A percentile compares a stretch with the other conserved stretches of the same genome.
These are phyloP conservation scores for Endomychus coccineus DNA, from an alignment of 2,888 invertebrate genomes.

Conservation along the genomic window DNA sequence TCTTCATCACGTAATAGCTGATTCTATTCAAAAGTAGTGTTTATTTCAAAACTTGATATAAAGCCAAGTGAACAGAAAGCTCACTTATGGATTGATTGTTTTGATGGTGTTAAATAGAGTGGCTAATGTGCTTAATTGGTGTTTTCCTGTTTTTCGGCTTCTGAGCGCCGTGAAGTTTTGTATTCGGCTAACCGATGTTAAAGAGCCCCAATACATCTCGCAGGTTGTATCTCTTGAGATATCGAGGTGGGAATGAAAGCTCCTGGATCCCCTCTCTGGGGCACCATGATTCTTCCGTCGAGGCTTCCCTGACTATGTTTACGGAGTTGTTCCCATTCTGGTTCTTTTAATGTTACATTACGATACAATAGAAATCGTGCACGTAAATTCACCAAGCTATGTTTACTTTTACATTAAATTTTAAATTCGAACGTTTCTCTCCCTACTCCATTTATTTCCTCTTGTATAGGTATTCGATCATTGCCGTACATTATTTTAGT, in stretches of 20 bases:
- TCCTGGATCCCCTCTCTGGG: constrained; percentile 41
- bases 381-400: constrained; percentile 36
- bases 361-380: constrained; percentile 40
- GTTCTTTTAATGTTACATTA: constrained; percentile 44
- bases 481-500: too few relatives aligned
- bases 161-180: too few relatives aligned
- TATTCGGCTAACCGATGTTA: constrained; percentile 39
- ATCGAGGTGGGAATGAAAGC: constrained; percentile 39
- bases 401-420: constrained; percentile 39
- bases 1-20: too few relatives aligned
- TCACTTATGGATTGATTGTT: background rate
- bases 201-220: constrained; percentile 42
- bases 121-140: background rate
- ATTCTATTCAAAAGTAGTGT: too few relatives aligned
- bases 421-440: too few relatives aligned
- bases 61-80: too few relatives aligned
- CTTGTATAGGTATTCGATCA: too few relatives aligned
- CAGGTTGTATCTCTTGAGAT: constrained; percentile 38
- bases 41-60: too few relatives aligned
- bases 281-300: constrained; percentile 43
- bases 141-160: constrained; percentile 4
- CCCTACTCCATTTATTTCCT: too few relatives aligned
- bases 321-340: constrained; percentile 42
- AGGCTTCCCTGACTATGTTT: constrained; percentile 40
- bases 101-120: background rate